Conservation (phyloP, 2,797 vertebrate species). For the Rhabdophis nuchalis region DNA sequence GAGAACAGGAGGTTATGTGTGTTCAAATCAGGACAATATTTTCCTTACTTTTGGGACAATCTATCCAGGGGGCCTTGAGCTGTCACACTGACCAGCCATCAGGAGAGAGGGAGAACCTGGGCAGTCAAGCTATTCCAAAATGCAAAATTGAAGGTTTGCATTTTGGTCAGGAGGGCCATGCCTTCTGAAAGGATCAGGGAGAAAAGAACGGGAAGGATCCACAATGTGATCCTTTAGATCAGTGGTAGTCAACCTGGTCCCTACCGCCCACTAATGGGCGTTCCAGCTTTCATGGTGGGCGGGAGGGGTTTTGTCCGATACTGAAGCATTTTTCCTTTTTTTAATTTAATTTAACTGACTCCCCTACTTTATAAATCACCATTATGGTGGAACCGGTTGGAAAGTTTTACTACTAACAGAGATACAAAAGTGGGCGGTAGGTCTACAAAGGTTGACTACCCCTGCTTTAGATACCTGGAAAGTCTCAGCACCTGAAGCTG, state of each 20-base stretch:
- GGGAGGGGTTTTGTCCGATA: too few species aligned
- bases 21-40: background rate
- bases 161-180: background rate
- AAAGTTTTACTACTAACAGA: too few species aligned
- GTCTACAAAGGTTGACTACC: too few species aligned
- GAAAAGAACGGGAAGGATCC: background rate
- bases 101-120: background rate
- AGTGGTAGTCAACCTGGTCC: too few species aligned
- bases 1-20: background rate
- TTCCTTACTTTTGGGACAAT: background rate
- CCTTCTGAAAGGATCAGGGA: background rate
- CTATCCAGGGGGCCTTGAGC: background rate
- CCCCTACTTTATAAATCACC: too few species aligned
- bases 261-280: too few species aligned
- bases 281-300: too few species aligned
- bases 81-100: background rate
- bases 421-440: too few species aligned
- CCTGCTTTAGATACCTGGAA: too few species aligned
- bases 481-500: background rate
- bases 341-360: too few species aligned
- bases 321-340: too few species aligned
- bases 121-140: background rate
- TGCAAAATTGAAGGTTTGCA: background rate
- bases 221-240: background rate
- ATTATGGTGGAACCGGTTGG: too few species aligned